Percentiles rank a stretch among this genome's conserved stretches.
Evolutionary conservation across 2,888 invertebrate genomes (phyloP).

Genomic region (Drosophila pseudotalamancana): DNA sequence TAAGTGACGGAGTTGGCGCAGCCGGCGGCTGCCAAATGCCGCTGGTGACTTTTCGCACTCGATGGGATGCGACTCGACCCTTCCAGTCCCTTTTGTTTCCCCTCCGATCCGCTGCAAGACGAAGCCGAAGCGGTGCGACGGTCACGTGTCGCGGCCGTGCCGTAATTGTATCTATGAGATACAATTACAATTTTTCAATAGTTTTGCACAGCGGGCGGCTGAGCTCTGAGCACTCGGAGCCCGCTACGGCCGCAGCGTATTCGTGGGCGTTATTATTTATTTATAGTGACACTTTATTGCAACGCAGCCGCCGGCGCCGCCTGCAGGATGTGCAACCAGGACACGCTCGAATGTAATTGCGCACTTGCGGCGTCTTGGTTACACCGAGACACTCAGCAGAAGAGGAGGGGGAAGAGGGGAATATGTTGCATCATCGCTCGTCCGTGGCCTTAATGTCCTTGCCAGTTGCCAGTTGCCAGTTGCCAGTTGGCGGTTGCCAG

Average conservation of each 20-base stretch:
- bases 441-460: slow-evolving; percentile 75
- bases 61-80: slow-evolving; percentile 20
- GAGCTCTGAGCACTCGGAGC: slow-evolving; percentile 8
- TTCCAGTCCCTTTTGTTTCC: too few relatives aligned
- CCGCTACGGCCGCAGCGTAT: slow-evolving; percentile 22
- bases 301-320: slow-evolving; percentile 50
- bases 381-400: slow-evolving; percentile 10
- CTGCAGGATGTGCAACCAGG: slow-evolving; percentile 72
- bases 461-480: slow-evolving; percentile 55
- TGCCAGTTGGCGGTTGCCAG: slow-evolving; percentile 61
- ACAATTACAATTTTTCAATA: slow-evolving; percentile 79
- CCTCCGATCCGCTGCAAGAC: background rate
- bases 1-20: slow-evolving; percentile 58
- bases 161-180: slow-evolving; percentile 78
- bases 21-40: slow-evolving; percentile 37
- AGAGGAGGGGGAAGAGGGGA: slow-evolving; percentile 31
- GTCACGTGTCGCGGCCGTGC: slow-evolving; percentile 66
- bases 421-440: slow-evolving; percentile 77
- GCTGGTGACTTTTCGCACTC: slow-evolving; percentile 73
- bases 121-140: slow-evolving; percentile 26
- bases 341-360: slow-evolving; percentile 75
- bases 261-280: slow-evolving; percentile 79
- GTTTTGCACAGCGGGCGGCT: slow-evolving; percentile 71
- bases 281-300: slow-evolving; percentile 80
- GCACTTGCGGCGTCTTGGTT: slow-evolving; percentile 74